phyloP scores from a whole-genome alignment of 2,797 vertebrate species.

The Bovichtus variegatus region DNA sequence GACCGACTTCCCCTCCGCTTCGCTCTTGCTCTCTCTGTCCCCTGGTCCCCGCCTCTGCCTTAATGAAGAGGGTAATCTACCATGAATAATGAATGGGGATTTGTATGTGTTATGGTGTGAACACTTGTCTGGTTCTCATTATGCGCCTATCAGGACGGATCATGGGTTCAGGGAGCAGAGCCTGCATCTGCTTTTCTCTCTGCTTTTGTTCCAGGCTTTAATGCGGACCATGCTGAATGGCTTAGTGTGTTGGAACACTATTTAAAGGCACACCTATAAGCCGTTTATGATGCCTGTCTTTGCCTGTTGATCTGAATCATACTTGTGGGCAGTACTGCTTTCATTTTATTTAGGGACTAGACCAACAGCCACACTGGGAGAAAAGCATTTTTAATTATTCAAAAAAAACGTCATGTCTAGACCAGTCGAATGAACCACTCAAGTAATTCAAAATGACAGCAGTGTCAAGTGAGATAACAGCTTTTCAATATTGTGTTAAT shows the following conservation, averaged over 20 bases:
- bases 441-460: constrained; percentile 67
- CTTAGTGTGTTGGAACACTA: constrained; percentile 63
- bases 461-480: constrained; percentile 68
- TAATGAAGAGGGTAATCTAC: constrained; percentile 85
- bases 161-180: constrained; percentile 74
- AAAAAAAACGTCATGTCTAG: constrained; percentile 52
- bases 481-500: constrained; percentile 28
- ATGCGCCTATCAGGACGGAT: constrained; percentile 82
- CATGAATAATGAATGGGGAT: constrained; percentile 85
- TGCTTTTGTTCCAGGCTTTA: constrained; percentile 78
- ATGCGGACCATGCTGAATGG: constrained; percentile 67
- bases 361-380: constrained; percentile 23
- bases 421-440: constrained; percentile 41
- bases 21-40: constrained; percentile 45
- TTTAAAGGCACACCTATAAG: constrained; percentile 79
- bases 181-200: constrained; percentile 76
- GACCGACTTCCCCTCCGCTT: constrained; percentile 50
- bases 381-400: constrained; percentile 59
- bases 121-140: constrained; percentile 84
- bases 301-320: constrained; percentile 45
- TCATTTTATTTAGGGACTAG: constrained; percentile 40
- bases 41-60: constrained; percentile 66
- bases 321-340: constrained; percentile 23
- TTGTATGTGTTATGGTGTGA: constrained; percentile 82
- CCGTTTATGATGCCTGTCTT: constrained; percentile 51